A percentile compares a stretch with the other conserved stretches of the same genome.
Evolutionary conservation across 2,888 invertebrate species (phyloP).

Genomic region (Boloria euphrosyne): DNA sequence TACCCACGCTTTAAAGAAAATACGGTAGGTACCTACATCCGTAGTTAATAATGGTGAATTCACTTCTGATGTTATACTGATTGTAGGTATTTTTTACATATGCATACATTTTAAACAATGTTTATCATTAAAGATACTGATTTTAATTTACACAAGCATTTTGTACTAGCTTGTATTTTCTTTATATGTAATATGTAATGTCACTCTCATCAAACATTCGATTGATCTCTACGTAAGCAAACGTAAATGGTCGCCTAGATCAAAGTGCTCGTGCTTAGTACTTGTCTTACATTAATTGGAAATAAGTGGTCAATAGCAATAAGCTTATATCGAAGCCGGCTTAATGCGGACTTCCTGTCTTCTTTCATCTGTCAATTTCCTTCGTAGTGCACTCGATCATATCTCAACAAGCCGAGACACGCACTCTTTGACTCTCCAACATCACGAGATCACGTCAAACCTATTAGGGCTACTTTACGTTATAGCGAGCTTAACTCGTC

Average conservation of each 20-base stretch:
- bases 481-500: constrained; percentile 5
- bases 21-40: no score
- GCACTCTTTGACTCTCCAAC: constrained; percentile 53
- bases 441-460: constrained; percentile 14
- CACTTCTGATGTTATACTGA: no score
- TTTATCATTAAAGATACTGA: no score
- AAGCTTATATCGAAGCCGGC: constrained; percentile 59
- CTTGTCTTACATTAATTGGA: constrained; percentile 21
- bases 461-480: constrained; percentile 23
- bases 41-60: no score
- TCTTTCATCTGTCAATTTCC: constrained; percentile 75
- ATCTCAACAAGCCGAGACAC: constrained; percentile 61
- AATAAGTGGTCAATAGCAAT: constrained; percentile 46
- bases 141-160: no score
- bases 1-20: no score
- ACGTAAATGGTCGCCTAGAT: not conserved
- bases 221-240: not conserved
- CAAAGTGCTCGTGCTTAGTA: constrained; percentile 1
- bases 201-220: not conserved
- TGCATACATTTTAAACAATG: no score
- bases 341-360: constrained; percentile 75
- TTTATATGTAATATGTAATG: no score
- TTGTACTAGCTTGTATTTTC: no score
- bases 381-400: constrained; percentile 64
- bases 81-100: no score